Percentiles rank a stretch among this genome's conserved stretches.
Conservation (phyloP, 2,888 invertebrate genomes). For the Dynastes hyllus region DNA sequence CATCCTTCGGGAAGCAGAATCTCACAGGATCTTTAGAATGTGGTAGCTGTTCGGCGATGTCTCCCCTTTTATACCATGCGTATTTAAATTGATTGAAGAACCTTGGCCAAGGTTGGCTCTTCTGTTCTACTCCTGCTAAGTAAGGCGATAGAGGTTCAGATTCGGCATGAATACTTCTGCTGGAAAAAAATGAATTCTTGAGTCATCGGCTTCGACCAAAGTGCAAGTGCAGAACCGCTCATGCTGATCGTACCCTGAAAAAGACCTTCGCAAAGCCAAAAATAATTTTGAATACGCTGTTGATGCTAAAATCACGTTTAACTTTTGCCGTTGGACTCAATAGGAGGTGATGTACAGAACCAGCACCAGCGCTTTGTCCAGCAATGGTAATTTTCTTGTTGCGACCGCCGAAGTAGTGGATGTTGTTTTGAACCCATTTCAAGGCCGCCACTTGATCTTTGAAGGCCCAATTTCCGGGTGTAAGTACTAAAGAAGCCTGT, state of each 20-base stretch:
- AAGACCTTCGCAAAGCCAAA: constrained; percentile 61
- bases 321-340: constrained; percentile 69
- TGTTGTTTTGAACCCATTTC: constrained; percentile 71
- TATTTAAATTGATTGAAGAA: too few species aligned
- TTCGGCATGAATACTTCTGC: constrained; percentile 57
- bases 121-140: constrained; percentile 70
- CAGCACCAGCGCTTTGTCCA: constrained; percentile 72
- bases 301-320: constrained; percentile 43
- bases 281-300: not conserved
- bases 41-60: constrained; percentile 29
- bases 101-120: constrained; percentile 42
- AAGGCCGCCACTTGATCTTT: constrained; percentile 73
- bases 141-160: constrained; percentile 72
- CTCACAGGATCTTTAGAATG: too few species aligned
- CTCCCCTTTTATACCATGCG: too few species aligned
- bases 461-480: constrained; percentile 72
- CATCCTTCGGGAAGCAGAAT: too few species aligned
- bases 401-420: constrained; percentile 70
- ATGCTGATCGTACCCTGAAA: constrained; percentile 72
- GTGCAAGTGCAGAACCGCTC: constrained; percentile 71
- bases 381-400: constrained; percentile 70
- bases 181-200: constrained; percentile 61
- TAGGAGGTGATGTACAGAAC: constrained; percentile 72
- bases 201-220: constrained; percentile 66
- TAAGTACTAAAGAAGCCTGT: constrained; percentile 71